These are phyloP conservation scores for Atrichornis clamosus DNA, from an alignment of 2,113 vertebrate species.

Conservation along the genomic window DNA sequence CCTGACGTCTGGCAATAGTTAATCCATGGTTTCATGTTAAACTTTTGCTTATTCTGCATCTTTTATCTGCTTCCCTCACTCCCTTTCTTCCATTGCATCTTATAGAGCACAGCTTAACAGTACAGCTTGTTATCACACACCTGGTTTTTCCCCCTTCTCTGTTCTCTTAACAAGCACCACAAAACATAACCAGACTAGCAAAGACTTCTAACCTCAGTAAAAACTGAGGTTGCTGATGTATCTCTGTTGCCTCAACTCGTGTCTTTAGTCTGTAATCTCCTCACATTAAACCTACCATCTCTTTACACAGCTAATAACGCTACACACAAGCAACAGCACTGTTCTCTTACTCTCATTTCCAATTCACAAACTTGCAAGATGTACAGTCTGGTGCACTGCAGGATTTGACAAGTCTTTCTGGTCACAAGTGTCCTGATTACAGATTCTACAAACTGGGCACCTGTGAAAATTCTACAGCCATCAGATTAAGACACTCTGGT, in stretches of 20 bases:
- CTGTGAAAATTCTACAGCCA: not conserved
- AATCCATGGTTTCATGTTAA: not conserved
- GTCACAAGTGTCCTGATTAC: not conserved
- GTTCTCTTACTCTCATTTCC: not conserved
- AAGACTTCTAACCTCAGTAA: not conserved
- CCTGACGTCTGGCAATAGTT: not conserved
- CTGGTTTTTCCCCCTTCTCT: not conserved
- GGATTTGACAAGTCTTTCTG: not conserved
- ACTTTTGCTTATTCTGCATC: not conserved
- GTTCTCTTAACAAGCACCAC: not conserved
- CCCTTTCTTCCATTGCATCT: not conserved
- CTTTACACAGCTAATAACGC: not conserved
- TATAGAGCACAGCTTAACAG: not conserved
- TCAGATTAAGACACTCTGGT: not conserved
- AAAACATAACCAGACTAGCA: not conserved
- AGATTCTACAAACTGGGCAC: not conserved
- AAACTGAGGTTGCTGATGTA: not conserved
- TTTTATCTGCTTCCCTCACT: not conserved
- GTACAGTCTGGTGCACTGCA: not conserved
- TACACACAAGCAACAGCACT: not conserved
- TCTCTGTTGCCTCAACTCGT: not conserved
- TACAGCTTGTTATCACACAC: not conserved
- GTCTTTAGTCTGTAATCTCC: not conserved
- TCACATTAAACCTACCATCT: not conserved
- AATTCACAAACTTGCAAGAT: not conserved